phyloP scores from a whole-genome alignment of 2,888 invertebrate genomes.

The Agrilus biguttatus region DNA sequence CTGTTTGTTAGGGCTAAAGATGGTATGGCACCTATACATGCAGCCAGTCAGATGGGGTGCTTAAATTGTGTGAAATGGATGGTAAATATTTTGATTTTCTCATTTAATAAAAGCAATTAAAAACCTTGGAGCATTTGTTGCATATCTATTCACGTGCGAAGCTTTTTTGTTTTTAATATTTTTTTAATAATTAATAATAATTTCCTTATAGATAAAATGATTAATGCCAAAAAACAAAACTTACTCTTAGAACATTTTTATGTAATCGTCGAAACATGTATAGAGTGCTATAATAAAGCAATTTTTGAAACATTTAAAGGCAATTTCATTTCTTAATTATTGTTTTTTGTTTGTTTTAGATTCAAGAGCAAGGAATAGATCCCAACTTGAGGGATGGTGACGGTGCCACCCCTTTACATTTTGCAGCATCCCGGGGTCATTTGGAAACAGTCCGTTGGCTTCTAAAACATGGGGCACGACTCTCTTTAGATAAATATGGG shows the following conservation, averaged over 20 bases:
- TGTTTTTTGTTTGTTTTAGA: constrained; percentile 33
- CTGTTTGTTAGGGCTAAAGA: constrained; percentile 73
- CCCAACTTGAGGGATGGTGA: constrained; percentile 77
- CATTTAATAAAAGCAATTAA: background rate
- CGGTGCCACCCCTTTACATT: constrained; percentile 79
- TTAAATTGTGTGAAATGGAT: constrained; percentile 80
- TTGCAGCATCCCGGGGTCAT: constrained; percentile 76
- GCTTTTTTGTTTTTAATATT: too few relatives aligned
- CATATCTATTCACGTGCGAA: too few relatives aligned
- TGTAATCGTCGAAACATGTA: too few relatives aligned
- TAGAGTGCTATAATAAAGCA: too few relatives aligned
- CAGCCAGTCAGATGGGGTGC: constrained; percentile 81
- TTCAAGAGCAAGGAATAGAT: constrained; percentile 70
- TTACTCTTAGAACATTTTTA: too few relatives aligned
- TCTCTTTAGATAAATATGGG: constrained; percentile 72
- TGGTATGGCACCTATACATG: constrained; percentile 83
- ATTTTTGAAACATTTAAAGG: too few relatives aligned
- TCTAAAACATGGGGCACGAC: constrained; percentile 64
- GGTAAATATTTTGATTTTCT: constrained; percentile 39
- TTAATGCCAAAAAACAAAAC: too few relatives aligned
- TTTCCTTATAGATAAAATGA: too few relatives aligned
- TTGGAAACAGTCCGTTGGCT: constrained; percentile 69
- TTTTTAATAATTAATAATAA: too few relatives aligned
- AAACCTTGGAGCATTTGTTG: too few relatives aligned
- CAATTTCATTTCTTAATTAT: too few relatives aligned